A percentile compares a stretch with the other conserved stretches of the same genome.
Conservation (phyloP, 2,797 vertebrate species). For the Macroramphosus scolopax region DNA sequence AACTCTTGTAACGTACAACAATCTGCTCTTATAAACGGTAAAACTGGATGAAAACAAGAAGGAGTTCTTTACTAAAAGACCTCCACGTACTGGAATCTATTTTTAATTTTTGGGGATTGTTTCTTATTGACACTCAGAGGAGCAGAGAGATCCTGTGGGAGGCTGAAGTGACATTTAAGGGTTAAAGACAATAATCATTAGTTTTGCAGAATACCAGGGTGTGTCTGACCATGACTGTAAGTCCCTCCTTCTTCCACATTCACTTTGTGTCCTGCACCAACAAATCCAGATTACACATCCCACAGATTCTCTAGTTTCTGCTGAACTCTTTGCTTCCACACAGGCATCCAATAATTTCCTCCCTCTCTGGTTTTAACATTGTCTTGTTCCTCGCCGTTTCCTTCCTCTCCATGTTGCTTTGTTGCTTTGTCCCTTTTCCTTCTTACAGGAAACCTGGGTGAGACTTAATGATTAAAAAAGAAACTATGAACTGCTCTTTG, state of each 20-base stretch:
- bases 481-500: background rate
- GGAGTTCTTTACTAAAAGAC: no score
- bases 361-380: constrained; percentile 29
- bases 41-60: no score
- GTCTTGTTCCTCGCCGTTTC: constrained; percentile 22
- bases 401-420: constrained; percentile 34
- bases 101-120: no score
- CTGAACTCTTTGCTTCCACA: constrained; percentile 11
- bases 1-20: no score
- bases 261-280: no score
- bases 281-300: constrained; percentile 14
- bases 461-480: constrained; percentile 3
- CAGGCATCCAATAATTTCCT: constrained; percentile 21
- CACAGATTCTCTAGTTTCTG: constrained; percentile 27
- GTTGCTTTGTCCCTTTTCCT: no score
- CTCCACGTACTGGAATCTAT: no score
- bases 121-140: no score
- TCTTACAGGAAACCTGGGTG: constrained; percentile 7
- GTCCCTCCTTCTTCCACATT: no score
- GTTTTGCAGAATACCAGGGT: constrained; percentile 32
- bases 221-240: no score
- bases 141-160: constrained; percentile 9
- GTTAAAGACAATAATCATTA: constrained; percentile 48
- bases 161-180: constrained; percentile 14
- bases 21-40: no score